phyloP scores from a whole-genome alignment of 2,797 vertebrate species.

The Aldrovandia affinis region DNA sequence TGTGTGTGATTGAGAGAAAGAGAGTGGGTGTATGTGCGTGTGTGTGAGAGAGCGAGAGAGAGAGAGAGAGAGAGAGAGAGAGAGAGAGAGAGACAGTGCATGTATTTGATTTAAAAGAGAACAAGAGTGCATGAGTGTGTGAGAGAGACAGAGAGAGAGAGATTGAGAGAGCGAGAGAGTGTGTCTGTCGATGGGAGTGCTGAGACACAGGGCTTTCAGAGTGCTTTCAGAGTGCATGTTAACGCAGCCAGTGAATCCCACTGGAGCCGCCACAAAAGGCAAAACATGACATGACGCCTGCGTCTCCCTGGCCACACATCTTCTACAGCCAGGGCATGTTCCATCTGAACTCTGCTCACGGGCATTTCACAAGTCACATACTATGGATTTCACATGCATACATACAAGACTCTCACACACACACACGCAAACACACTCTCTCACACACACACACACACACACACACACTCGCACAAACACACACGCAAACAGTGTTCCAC shows the following conservation, averaged over 20 bases:
- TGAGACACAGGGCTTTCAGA: not conserved
- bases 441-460: slow-evolving; percentile 11
- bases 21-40: no score
- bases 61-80: no score
- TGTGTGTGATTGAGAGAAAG: no score
- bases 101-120: no score
- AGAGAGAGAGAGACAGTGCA: no score
- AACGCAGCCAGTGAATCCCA: not conserved
- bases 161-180: no score
- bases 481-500: slow-evolving; percentile 15
- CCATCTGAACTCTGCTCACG: not conserved
- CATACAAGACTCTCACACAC: not conserved
- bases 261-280: not conserved
- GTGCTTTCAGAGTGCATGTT: not conserved
- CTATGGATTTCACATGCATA: no score
- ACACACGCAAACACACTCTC: slow-evolving; percentile 13
- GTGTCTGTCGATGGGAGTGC: not conserved
- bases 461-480: slow-evolving; percentile 20
- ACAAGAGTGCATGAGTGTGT: no score
- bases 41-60: no score
- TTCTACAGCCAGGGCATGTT: not conserved
- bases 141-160: no score
- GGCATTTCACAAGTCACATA: no score
- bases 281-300: not conserved
- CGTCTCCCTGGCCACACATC: not conserved